Percentiles rank a stretch among this genome's conserved stretches.
These are phyloP conservation scores for Scophthalmus maximus DNA, from an alignment of 2,113 vertebrate genomes.

Conservation along the genomic window DNA sequence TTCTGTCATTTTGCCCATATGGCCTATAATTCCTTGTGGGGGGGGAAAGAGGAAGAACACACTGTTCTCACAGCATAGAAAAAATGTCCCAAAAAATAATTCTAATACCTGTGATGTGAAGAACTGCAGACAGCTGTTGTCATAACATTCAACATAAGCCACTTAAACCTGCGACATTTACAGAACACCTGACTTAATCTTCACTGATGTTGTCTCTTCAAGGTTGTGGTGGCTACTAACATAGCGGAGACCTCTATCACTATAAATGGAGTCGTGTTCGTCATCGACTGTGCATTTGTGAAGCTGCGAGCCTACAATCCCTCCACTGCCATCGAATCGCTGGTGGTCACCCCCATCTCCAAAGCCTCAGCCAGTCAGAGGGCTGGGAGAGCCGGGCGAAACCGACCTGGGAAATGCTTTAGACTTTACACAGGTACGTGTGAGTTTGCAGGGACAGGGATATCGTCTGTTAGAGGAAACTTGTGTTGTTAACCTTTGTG, in stretches of 20 bases:
- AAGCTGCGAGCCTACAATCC: conserved; percentile 97
- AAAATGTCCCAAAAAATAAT: no score
- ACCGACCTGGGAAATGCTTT: conserved; percentile 94
- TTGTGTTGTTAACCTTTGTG: neutral
- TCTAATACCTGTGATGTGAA: no score
- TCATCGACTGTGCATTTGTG: conserved; percentile 97
- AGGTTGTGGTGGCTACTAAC: conserved; percentile 98
- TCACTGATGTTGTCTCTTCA: conserved; percentile 3
- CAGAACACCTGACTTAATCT: neutral
- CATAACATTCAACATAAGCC: no score
- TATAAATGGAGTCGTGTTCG: conserved; percentile 90
- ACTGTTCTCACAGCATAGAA: neutral
- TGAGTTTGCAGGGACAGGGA: neutral
- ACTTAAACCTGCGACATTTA: neutral
- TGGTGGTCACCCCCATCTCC: conserved; percentile 95
- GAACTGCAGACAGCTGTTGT: neutral
- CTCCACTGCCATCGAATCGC: conserved; percentile 91
- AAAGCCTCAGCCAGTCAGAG: conserved; percentile 96
- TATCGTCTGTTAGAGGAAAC: neutral
- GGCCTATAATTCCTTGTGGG: neutral
- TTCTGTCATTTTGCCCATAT: neutral
- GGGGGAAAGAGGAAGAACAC: neutral
- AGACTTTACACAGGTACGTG: conserved; percentile 92
- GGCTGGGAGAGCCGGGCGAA: conserved; percentile 92
- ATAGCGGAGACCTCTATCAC: conserved; percentile 98